phyloP scores from a whole-genome alignment of 1,140 invertebrate species.

The Drosophila auraria region DNA sequence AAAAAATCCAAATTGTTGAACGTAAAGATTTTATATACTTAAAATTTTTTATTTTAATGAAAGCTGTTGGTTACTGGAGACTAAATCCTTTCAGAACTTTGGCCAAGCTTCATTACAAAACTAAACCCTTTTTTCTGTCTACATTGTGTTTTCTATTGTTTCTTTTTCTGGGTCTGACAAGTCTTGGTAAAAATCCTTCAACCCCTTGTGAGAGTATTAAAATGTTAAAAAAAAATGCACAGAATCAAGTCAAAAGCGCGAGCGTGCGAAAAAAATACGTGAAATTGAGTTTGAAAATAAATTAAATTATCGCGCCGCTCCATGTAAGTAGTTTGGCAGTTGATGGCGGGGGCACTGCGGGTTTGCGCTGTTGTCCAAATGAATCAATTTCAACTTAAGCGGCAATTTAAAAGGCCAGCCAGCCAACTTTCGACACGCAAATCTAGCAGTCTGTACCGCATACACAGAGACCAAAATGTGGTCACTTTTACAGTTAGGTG shows the following conservation, averaged over 20 bases:
- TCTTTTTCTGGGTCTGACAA: not conserved
- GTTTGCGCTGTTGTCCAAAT: slow-evolving; percentile 47
- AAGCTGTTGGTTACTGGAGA: no score
- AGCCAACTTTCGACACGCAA: slow-evolving; percentile 70
- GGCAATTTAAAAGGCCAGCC: slow-evolving; percentile 67
- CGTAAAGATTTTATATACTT: no score
- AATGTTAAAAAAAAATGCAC: slow-evolving; percentile 45
- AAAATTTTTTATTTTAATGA: no score
- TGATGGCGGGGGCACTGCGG: slow-evolving; percentile 15
- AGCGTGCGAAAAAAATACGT: slow-evolving; percentile 48
- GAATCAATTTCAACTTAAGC: slow-evolving; percentile 79
- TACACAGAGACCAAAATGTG: not conserved
- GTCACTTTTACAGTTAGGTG: not conserved
- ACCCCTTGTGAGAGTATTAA: slow-evolving; percentile 1
- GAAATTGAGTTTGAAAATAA: slow-evolving; percentile 79
- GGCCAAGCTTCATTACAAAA: no score
- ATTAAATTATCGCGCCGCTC: slow-evolving; percentile 70
- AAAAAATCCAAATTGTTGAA: no score
- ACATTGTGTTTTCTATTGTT: not conserved
- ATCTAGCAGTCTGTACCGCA: slow-evolving; percentile 28
- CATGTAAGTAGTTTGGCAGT: slow-evolving; percentile 65
- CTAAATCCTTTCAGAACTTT: no score
- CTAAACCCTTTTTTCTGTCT: not conserved
- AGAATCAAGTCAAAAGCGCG: slow-evolving; percentile 58
- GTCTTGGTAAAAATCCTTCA: not conserved